phyloP scores from a whole-genome alignment of 2,888 invertebrate genomes.

The Microchrysa polita region DNA sequence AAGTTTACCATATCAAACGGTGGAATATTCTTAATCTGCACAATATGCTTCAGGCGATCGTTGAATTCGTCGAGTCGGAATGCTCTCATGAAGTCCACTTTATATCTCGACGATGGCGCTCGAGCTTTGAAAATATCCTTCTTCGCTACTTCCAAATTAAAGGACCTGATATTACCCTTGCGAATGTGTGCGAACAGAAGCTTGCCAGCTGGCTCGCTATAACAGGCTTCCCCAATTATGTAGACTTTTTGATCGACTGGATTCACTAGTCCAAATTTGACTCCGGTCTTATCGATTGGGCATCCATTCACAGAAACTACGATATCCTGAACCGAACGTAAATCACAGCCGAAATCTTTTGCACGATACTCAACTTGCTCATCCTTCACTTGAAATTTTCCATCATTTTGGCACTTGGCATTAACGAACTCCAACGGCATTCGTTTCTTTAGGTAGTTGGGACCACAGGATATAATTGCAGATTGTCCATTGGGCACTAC shows the following conservation, averaged over 20 bases:
- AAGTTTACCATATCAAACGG: conserved; percentile 52
- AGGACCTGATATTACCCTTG: conserved; percentile 46
- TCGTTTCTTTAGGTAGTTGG: conserved; percentile 35
- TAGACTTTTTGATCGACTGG: conserved; percentile 53
- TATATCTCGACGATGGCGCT: conserved; percentile 55
- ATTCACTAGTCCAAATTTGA: conserved; percentile 56
- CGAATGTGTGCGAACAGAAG: conserved; percentile 56
- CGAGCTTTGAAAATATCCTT: conserved; percentile 52
- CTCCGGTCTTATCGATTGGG: conserved; percentile 51
- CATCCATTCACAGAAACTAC: conserved; percentile 53
- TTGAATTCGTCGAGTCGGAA: conserved; percentile 55
- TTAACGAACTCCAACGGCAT: conserved; percentile 2
- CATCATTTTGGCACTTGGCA: conserved; percentile 25
- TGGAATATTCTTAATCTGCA: conserved; percentile 51
- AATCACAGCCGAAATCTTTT: conserved; percentile 54
- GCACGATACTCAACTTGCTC: conserved; percentile 43
- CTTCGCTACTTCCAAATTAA: conserved; percentile 47
- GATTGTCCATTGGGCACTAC: conserved; percentile 20
- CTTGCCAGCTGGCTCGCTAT: conserved; percentile 52
- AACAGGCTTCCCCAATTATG: conserved; percentile 57
- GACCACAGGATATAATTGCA: conserved; percentile 43
- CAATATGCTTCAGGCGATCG: conserved; percentile 51
- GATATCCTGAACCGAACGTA: conserved; percentile 56
- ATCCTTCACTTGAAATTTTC: conserved; percentile 35
- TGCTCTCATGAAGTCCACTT: conserved; percentile 55